These are phyloP conservation scores for Gasteruption jaculator DNA, from an alignment of 2,888 invertebrate genomes.

Conservation along the genomic window DNA sequence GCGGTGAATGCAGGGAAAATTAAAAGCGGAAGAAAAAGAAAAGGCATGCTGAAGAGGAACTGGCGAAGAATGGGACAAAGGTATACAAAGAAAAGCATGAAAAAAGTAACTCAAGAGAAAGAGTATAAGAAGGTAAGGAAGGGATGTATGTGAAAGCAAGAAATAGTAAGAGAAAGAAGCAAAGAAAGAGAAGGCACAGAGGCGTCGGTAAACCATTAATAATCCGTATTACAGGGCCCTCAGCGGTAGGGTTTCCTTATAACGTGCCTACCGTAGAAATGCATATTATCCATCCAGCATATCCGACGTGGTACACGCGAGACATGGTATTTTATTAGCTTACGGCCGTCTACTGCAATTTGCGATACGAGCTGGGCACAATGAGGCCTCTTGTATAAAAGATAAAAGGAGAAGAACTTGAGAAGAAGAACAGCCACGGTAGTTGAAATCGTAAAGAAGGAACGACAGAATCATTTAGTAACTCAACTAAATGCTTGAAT, in stretches of 20 bases:
- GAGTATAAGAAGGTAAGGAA: background rate
- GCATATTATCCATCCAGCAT: slow-evolving; percentile 46
- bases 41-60: no score
- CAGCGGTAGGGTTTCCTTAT: slow-evolving; percentile 41
- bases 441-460: no score
- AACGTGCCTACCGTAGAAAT: slow-evolving; percentile 46
- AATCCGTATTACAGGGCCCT: slow-evolving; percentile 38
- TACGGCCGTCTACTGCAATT: slow-evolving; percentile 41
- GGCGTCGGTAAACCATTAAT: slow-evolving; percentile 38
- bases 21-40: no score
- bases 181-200: slow-evolving; percentile 20
- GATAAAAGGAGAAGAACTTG: no score
- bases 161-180: slow-evolving; percentile 6
- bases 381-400: slow-evolving; percentile 16
- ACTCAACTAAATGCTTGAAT: no score
- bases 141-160: slow-evolving; percentile 10
- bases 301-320: slow-evolving; percentile 44
- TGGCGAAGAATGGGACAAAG: no score
- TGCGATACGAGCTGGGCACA: slow-evolving; percentile 27
- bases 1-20: no score
- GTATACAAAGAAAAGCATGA: no score
- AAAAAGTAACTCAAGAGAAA: background rate
- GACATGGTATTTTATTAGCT: slow-evolving; percentile 44
- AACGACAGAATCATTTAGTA: no score
- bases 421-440: no score